Evolutionary conservation across 2,113 vertebrate genomes (phyloP).

Genomic region (Bostrychus sinensis): DNA sequence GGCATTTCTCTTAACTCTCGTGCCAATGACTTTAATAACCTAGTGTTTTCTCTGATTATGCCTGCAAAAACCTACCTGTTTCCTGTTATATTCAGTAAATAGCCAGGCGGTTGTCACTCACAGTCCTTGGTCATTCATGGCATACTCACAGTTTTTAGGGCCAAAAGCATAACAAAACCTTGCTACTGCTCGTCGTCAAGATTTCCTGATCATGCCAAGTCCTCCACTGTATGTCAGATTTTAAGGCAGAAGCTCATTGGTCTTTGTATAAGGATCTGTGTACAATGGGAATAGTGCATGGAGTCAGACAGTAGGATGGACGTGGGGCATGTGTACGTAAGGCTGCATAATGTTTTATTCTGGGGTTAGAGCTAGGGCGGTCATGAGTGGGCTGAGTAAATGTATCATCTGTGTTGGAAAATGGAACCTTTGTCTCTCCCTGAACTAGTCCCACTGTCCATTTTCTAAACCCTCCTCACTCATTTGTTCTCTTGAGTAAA

Average conservation of each 20-base stretch:
- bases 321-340: constrained; percentile 42
- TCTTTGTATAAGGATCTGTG: too few relatives aligned
- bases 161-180: constrained; percentile 7
- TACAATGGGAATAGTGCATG: constrained; percentile 1
- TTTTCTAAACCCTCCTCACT: background rate
- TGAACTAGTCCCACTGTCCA: constrained; percentile 23
- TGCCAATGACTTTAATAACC: constrained; percentile 57
- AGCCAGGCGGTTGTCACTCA: background rate
- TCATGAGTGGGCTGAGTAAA: constrained; percentile 56
- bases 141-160: constrained; percentile 14
- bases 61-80: constrained; percentile 13
- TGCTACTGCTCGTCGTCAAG: constrained; percentile 1
- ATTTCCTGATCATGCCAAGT: too few relatives aligned
- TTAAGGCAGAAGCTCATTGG: too few relatives aligned
- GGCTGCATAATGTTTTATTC: constrained; percentile 64
- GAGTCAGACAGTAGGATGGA: constrained; percentile 21
- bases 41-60: constrained; percentile 24
- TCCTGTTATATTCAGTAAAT: constrained; percentile 22
- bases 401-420: constrained; percentile 52
- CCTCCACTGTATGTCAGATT: too few relatives aligned
- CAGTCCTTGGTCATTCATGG: constrained; percentile 14
- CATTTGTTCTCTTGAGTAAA: constrained; percentile 67
- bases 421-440: constrained; percentile 45
- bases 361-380: constrained; percentile 39
- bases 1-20: constrained; percentile 45